A percentile compares a stretch with the other conserved stretches of the same genome.
Conservation (phyloP, 2,113 vertebrate genomes). For the Myxocyprinus asiaticus region DNA sequence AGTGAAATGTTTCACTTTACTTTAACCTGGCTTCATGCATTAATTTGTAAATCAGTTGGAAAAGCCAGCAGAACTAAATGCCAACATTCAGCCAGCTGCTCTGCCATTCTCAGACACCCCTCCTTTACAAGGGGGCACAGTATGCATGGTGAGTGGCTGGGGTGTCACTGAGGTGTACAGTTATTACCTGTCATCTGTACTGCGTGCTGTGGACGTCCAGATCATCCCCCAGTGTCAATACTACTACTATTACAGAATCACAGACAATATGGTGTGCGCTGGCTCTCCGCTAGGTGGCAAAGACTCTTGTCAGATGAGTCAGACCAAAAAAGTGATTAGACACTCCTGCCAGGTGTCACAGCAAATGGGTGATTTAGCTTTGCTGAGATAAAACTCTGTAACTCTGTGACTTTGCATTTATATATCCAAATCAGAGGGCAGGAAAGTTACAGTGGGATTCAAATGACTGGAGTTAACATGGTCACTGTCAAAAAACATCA, state of each 20-base stretch:
- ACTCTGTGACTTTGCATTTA: no score
- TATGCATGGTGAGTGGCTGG: constrained; percentile 77
- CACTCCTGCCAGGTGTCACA: no score
- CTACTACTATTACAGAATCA: constrained; percentile 73
- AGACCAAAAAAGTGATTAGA: no score
- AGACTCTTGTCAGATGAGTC: constrained; percentile 76
- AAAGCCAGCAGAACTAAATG: constrained; percentile 62
- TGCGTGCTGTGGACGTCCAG: constrained; percentile 70
- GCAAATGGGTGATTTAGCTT: no score
- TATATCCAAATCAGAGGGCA: no score
- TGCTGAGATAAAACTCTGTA: no score
- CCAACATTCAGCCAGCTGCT: constrained; percentile 42
- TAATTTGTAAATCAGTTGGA: constrained; percentile 63
- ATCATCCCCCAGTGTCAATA: constrained; percentile 68
- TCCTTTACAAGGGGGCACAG: constrained; percentile 20
- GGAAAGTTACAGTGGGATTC: no score
- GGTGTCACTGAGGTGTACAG: constrained; percentile 70
- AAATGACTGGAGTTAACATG: no score
- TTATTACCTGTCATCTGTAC: constrained; percentile 65
- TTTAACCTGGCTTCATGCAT: background rate
- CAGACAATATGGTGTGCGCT: constrained; percentile 77
- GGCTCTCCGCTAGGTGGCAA: constrained; percentile 69
- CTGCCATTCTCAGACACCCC: constrained; percentile 49
- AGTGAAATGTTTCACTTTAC: no score
- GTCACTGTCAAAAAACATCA: no score